Evolutionary conservation across 2,797 vertebrate species (phyloP).

Genomic region (Acanthiza pusilla): DNA sequence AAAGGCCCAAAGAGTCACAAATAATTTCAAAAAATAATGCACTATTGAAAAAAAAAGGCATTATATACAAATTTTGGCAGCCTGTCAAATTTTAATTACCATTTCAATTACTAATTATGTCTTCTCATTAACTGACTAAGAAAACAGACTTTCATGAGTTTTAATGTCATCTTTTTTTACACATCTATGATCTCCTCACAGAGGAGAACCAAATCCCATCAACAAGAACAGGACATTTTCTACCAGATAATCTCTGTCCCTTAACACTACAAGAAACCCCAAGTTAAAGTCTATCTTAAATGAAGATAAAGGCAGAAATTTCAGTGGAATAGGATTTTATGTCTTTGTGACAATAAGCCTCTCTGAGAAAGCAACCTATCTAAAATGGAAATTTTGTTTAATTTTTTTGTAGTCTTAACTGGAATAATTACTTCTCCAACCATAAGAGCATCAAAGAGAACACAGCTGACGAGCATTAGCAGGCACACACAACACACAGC

Average conservation of each 20-base stretch:
- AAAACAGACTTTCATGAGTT: neutral
- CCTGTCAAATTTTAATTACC: neutral
- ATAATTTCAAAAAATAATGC: neutral
- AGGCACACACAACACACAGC: neutral
- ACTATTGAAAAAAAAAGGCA: neutral
- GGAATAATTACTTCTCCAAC: neutral
- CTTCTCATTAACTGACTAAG: neutral
- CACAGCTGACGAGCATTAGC: fast-evolving
- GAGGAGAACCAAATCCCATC: neutral
- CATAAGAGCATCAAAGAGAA: neutral
- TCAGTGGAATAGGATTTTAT: neutral
- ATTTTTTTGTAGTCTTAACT: neutral
- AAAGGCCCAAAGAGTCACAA: neutral
- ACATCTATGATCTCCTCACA: neutral
- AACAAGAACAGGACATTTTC: neutral
- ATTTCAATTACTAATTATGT: conserved; percentile 10
- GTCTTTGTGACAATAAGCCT: neutral
- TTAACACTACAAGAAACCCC: neutral
- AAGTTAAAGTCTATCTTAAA: fast-evolving
- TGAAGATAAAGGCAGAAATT: neutral
- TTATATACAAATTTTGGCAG: neutral
- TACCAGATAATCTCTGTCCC: neutral
- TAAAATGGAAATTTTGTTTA: neutral
- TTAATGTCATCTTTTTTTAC: neutral
- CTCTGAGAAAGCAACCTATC: neutral